These are phyloP conservation scores for Maconellicoccus hirsutus DNA, from an alignment of 1,140 invertebrate genomes.

Conservation along the genomic window DNA sequence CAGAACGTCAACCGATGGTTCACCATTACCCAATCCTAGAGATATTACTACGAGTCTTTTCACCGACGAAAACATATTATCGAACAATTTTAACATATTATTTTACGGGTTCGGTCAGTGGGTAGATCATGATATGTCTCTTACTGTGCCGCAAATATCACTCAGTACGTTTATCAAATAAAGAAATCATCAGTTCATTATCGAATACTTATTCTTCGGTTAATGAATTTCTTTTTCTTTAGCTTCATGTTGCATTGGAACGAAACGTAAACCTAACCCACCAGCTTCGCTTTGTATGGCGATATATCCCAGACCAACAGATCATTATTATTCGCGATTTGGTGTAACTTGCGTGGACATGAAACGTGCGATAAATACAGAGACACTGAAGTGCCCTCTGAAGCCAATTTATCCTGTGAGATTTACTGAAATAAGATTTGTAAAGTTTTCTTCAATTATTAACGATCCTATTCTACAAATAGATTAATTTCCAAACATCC, in stretches of 20 bases:
- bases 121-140: neutral
- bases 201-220: neutral
- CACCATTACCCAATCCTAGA: neutral
- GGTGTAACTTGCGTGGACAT: neutral
- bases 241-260: neutral
- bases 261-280: neutral
- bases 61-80: neutral
- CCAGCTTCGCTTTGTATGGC: neutral
- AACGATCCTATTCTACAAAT: neutral
- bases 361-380: neutral
- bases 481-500: conserved; percentile 13
- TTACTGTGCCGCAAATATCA: neutral
- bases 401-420: neutral
- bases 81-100: neutral
- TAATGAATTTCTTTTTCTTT: neutral
- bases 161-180: neutral
- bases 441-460: neutral
- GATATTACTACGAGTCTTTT: neutral
- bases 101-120: neutral
- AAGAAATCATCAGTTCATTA: no score
- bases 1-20: neutral
- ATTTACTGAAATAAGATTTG: neutral
- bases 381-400: neutral
- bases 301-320: neutral
- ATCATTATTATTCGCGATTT: neutral